phyloP scores from a whole-genome alignment of 2,888 invertebrate genomes.

The Platycheirus albimanus region DNA sequence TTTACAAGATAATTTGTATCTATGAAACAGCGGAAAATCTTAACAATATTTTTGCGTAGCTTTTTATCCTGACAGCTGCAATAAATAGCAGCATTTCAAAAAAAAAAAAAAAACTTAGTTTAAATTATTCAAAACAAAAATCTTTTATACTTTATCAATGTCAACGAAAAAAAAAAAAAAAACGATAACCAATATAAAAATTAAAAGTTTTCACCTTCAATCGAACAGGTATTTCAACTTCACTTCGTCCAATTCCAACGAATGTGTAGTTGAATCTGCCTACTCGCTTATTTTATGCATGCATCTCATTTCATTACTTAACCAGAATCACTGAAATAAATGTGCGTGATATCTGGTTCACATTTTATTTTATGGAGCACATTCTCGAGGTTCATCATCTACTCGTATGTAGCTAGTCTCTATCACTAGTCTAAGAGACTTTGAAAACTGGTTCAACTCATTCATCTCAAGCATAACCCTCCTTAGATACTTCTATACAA shows the following conservation, averaged over 20 bases:
- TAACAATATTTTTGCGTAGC: no score
- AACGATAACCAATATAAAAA: no score
- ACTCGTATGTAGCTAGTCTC: no score
- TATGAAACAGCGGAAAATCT: no score
- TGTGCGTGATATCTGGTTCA: conserved; percentile 31
- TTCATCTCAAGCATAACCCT: conserved; percentile 28
- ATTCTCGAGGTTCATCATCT: conserved; percentile 5
- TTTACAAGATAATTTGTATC: no score
- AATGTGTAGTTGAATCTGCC: conserved; percentile 19
- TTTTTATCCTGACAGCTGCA: no score
- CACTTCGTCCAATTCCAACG: conserved; percentile 18
- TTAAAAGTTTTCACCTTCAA: conserved; percentile 54
- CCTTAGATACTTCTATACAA: conserved; percentile 36
- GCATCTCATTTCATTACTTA: conserved; percentile 25
- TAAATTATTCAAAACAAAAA: no score
- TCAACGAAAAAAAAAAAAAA: no score
- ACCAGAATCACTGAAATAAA: conserved; percentile 11
- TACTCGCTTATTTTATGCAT: conserved; percentile 2
- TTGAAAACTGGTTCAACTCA: conserved; percentile 43
- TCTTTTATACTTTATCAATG: no score
- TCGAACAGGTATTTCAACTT: conserved; percentile 54
- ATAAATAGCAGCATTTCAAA: no score
- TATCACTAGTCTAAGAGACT: conserved; percentile 5
- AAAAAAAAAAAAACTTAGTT: no score
- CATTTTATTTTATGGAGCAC: neutral